Conservation (phyloP, 2,797 vertebrate species). For the Clarias fuscus region DNA sequence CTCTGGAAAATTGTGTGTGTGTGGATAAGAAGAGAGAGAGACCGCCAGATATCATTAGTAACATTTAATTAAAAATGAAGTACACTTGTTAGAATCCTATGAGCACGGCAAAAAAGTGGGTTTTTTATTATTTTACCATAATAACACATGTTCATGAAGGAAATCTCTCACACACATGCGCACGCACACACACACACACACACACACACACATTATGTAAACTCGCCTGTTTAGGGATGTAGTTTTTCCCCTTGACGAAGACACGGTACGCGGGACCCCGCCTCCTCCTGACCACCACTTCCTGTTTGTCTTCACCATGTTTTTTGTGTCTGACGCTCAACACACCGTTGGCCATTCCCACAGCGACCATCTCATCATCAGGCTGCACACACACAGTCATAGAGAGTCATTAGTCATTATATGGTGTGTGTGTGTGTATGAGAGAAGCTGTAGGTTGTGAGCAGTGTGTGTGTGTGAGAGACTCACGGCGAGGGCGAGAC, state of each 20-base stretch:
- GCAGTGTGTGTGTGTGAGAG: not conserved
- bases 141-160: not conserved
- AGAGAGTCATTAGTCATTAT: not conserved
- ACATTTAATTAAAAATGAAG: no score
- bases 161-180: not conserved
- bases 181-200: not conserved
- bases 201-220: not conserved
- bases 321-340: constrained; percentile 91
- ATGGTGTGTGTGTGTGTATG: no score
- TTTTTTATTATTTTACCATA: no score
- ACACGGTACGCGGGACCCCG: constrained; percentile 82
- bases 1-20: no score
- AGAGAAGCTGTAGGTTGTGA: not conserved
- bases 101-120: not conserved
- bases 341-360: constrained; percentile 94
- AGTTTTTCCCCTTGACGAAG: constrained; percentile 90
- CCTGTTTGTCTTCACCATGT: constrained; percentile 75
- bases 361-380: constrained; percentile 86
- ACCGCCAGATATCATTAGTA: no score
- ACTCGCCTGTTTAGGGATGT: constrained; percentile 84
- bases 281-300: constrained; percentile 60
- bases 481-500: constrained; percentile 64
- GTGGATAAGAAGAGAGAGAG: no score
- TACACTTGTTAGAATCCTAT: not conserved
- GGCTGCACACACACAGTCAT: constrained; percentile 71